Conservation (phyloP, 2,888 invertebrate genomes). For the Scaeva pyrastri region DNA sequence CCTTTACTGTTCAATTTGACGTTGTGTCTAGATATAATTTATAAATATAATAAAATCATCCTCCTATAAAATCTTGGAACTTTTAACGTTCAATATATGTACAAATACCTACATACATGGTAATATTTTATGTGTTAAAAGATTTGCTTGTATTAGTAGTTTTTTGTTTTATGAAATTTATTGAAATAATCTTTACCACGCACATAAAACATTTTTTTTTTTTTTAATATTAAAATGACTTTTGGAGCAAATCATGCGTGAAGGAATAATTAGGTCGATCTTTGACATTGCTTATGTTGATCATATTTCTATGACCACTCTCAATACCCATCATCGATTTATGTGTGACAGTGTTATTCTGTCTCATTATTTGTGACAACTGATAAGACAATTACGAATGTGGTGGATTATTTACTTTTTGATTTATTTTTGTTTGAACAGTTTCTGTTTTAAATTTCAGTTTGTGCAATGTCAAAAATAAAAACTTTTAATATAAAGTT, state of each 20-base stretch:
- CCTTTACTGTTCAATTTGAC: constrained; percentile 6
- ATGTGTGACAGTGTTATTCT: constrained; percentile 24
- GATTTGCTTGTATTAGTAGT: constrained; percentile 6
- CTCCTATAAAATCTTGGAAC: constrained; percentile 40
- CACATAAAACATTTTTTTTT: not conserved
- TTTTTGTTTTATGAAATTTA: not conserved
- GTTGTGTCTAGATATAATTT: constrained; percentile 14
- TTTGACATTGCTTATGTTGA: constrained; percentile 51
- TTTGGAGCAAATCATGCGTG: constrained; percentile 15
- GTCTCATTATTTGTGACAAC: not conserved
- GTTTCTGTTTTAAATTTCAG: no score
- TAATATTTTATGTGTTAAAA: constrained; percentile 38
- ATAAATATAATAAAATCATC: constrained; percentile 29
- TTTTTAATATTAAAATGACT: no score
- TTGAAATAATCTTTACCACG: not conserved
- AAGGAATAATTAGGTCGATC: constrained; percentile 61
- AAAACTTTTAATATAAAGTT: no score
- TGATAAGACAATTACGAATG: no score
- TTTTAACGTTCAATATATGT: constrained; percentile 9
- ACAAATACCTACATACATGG: no score
- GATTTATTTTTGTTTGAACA: no score
- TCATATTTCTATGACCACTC: constrained; percentile 22
- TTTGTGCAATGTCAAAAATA: no score
- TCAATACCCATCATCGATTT: constrained; percentile 28
- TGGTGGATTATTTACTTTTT: no score